Base-by-base conservation (phyloP, 1,140 invertebrate species). In the Tetragonula clypearis region DNA sequence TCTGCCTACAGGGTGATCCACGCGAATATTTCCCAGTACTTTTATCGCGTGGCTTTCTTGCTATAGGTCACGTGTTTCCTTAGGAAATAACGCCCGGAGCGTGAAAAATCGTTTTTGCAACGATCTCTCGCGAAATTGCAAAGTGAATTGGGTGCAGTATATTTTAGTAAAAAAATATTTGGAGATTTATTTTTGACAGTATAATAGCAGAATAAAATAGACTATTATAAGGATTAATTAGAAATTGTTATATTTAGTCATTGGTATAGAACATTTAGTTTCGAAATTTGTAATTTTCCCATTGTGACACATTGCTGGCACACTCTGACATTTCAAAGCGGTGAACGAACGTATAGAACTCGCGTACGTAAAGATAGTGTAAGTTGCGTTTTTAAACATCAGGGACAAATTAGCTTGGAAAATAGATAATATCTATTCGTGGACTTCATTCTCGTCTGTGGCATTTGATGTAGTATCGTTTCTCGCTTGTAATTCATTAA, bases 1-100 rank as follows among this genome's bases (percentile, higher is more conserved):
- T 49, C 11, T 41, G 19, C 12, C 66, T 62, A 79, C 56, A 72
- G 75, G 21, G n/a, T 79, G 76, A 62, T 84, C 65, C 19, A 19
- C 30, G 11, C 1, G 17, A 69, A 60, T 60, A n/a, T 69, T 78
- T 78, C 49, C 9, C 0, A 15, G 26, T 17, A 17, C 26, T 17
- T 66, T 26, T 14, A n/a, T n/a, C 23, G 60, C 8, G 41, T 8
- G 0, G 23, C 4, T 62, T 23, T 21, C 12, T 14, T 12, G 23
- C 11, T 62, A 11, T 62, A n/a, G 14, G 60, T 23, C 23, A 62
- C 0, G 60, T n/a, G 23, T 62, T n/a, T n/a, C 23, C 41, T 49
- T 8, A 49, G 41, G 4, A 41, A 41, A 41, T 41, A 41, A 41
- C 5, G 41, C 5, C 5, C 5, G 35, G 5, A 41, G 35, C 35